A percentile compares a stretch with the other conserved stretches of the same genome.
These are phyloP conservation scores for Dicaeum eximium DNA, from an alignment of 2,113 vertebrate genomes.

Conservation along the genomic window DNA sequence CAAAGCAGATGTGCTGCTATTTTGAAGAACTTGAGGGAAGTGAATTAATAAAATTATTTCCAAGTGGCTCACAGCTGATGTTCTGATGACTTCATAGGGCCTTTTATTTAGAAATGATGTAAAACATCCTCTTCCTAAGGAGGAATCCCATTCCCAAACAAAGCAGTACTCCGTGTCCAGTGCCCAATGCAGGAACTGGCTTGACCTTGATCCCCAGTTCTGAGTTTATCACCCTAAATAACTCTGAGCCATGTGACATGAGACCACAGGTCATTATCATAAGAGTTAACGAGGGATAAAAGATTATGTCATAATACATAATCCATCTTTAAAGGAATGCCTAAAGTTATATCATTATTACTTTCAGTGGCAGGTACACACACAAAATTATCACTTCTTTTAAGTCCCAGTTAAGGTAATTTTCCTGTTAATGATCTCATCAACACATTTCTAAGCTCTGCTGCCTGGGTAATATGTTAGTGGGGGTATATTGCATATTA, in stretches of 20 bases:
- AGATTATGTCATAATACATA: not conserved
- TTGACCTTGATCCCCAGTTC: not conserved
- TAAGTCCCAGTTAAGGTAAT: not conserved
- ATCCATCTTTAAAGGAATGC: not conserved
- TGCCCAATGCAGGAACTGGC: not conserved
- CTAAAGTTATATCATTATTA: not conserved
- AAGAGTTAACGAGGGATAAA: not conserved
- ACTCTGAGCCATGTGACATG: not conserved
- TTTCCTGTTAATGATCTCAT: not conserved
- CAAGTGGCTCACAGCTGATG: conserved; percentile 31
- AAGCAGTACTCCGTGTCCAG: not conserved
- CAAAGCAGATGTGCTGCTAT: conserved; percentile 54
- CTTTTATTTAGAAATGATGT: not conserved
- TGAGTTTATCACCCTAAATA: not conserved
- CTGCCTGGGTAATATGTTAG: not conserved
- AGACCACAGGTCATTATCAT: not conserved
- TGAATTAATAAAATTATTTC: conserved; percentile 44
- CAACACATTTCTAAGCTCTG: not conserved
- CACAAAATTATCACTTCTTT: not conserved
- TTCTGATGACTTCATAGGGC: not conserved
- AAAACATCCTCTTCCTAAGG: not conserved
- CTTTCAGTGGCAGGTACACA: not conserved
- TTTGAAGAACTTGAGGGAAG: conserved; percentile 42
- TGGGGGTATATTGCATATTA: not conserved
- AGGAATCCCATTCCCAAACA: not conserved